Evolutionary conservation across 2,888 invertebrate species (phyloP), one percentile per base, ranked within the genome.

Genomic region (Caenorhabditis sp.): DNA sequence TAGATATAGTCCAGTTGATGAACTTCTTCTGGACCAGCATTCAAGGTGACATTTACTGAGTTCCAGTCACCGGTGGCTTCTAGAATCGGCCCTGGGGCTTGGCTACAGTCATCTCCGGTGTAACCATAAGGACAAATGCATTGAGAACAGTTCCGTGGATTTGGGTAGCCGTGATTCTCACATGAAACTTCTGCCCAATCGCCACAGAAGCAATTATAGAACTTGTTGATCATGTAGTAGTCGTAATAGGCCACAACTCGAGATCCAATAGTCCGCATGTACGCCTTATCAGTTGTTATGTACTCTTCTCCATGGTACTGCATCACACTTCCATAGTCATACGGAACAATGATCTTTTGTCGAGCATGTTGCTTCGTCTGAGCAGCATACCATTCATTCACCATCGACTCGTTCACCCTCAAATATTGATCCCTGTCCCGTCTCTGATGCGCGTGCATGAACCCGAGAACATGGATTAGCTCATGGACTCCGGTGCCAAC

Each of bases 301-400:
- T 24, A 61, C 26, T 44, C 61, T 5, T 24, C 24, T 13, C 26
- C 55, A n/a, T 28, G 13, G 40, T 74, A 74, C 28, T 74, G 74
- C 74, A 74, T 74, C n/a, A 74, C 26, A 51, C 74, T 74, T 40
- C 74, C 74, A 58, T 58, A 58, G n/a, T 74, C 74, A 51, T 74
- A 74, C 1, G 74, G 74, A 15, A 74, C 74, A 9, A 51, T 13
- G 1, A 60, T 15, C 20, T 15, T 18, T 26, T 74, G 74, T 13
- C 22, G n/a, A n/a, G n/a, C n/a, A n/a, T n/a, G n/a, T n/a, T n/a
- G n/a, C n/a, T n/a, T n/a, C n/a, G n/a, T n/a, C n/a, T n/a, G n/a
- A n/a, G n/a, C n/a, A n/a, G n/a, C n/a, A n/a, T n/a, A n/a, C n/a
- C n/a, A n/a, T n/a, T n/a, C n/a, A n/a, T n/a, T n/a, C n/a, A n/a